Evolutionary conservation across 2,888 invertebrate species (phyloP).

Genomic region (Mylabris sibirica): DNA sequence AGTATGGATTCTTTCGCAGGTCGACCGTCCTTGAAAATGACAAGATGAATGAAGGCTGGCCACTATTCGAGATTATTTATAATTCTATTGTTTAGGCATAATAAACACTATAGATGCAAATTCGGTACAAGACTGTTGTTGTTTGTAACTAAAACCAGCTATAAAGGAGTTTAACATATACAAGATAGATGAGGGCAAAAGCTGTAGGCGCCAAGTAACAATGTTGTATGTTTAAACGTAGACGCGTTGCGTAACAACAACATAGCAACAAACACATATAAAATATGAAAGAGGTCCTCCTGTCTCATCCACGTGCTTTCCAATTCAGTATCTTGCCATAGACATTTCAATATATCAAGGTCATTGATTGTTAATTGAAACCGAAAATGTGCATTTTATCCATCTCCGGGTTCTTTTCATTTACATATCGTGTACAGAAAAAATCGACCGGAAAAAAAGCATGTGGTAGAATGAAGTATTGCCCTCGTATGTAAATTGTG

Average conservation of each 20-base stretch:
- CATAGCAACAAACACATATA: slow-evolving; percentile 7
- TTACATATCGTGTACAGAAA: neutral
- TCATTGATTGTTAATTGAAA: neutral
- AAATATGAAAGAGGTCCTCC: slow-evolving; percentile 9
- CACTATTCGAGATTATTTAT: slow-evolving; percentile 14
- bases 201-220: slow-evolving; percentile 26
- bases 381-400: slow-evolving; percentile 5
- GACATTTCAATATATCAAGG: neutral
- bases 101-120: slow-evolving; percentile 23
- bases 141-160: slow-evolving; percentile 10
- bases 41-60: slow-evolving; percentile 19
- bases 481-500: neutral
- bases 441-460: neutral
- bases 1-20: neutral
- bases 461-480: neutral
- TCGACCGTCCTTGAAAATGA: slow-evolving; percentile 8
- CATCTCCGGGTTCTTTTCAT: neutral
- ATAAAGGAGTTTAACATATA: neutral
- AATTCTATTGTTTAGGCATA: slow-evolving; percentile 23
- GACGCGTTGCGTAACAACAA: slow-evolving; percentile 21
- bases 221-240: slow-evolving; percentile 14
- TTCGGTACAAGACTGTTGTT: slow-evolving; percentile 10
- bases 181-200: slow-evolving; percentile 1
- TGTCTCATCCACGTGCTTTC: slow-evolving; percentile 21
- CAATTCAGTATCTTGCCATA: neutral